These are phyloP conservation scores for Rhegmatorhina hoffmannsi DNA, from an alignment of 2,113 vertebrate genomes.

Conservation along the genomic window DNA sequence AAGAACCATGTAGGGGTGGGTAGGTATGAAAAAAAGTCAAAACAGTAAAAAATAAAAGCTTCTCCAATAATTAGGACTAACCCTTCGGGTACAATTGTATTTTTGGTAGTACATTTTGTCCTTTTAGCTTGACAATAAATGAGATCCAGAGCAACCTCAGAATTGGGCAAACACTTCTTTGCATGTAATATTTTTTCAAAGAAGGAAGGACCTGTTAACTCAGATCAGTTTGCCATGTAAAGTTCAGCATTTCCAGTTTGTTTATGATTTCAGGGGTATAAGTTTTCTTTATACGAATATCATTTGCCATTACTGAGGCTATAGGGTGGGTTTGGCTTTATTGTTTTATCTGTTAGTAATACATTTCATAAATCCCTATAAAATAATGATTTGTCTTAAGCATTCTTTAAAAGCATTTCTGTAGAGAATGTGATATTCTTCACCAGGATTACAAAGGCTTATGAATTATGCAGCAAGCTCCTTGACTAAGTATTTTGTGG, in stretches of 20 bases:
- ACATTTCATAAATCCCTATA: slow-evolving; percentile 16
- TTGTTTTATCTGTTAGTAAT: slow-evolving; percentile 33
- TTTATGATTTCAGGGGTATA: not conserved
- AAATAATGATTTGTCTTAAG: slow-evolving; percentile 20
- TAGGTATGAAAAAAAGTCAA: not conserved
- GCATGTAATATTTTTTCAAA: not conserved
- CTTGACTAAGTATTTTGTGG: slow-evolving; percentile 44
- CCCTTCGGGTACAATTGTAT: not conserved
- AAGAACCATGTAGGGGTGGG: not conserved
- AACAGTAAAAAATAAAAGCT: not conserved
- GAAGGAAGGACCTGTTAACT: not conserved
- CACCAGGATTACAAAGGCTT: slow-evolving; percentile 51
- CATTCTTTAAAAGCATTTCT: slow-evolving; percentile 59
- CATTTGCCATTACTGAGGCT: not conserved
- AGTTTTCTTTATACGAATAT: not conserved
- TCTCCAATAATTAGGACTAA: not conserved
- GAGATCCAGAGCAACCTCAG: not conserved
- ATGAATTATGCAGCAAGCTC: slow-evolving; percentile 62
- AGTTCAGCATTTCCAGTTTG: not conserved
- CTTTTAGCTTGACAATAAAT: not conserved
- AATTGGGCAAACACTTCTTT: not conserved
- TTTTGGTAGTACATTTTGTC: not conserved
- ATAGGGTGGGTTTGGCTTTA: not conserved
- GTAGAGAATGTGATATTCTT: slow-evolving; percentile 32
- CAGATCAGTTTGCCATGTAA: not conserved